Evolutionary conservation across 1,140 invertebrate genomes (phyloP), one percentile per base, ranked within the genome.

Genomic region (Reticulitermes speratus): DNA sequence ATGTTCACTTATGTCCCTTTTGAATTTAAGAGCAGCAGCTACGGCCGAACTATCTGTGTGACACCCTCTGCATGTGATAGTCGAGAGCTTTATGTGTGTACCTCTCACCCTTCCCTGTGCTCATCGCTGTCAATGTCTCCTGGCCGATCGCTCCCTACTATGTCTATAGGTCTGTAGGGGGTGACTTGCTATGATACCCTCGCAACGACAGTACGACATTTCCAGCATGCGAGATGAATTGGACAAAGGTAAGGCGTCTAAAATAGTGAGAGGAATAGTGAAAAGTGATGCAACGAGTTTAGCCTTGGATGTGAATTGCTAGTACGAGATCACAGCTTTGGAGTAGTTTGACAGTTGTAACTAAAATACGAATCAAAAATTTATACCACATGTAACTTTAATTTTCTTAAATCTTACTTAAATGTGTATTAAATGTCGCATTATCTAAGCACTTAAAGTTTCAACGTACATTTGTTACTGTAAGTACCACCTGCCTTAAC

Each of bases 111-210:
- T 30, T 75, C n/a, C 25, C n/a, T 25, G n/a, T 75, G 65, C n/a
- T 75, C 65, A 75, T 14, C 65, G 5, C 65, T 30, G n/a, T 75
- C 65, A 75, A 25, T 25, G n/a, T 3, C 65, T 30, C 65, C n/a
- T 9, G 65, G 65, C 25, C 25, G 65, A 75, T 75, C n/a, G 65
- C n/a, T 25, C 65, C n/a, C 7, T 75, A 3, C 25, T 8, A 30
- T 75, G 65, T 30, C 65, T 75, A 75, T 75, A 25, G 65, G 65
- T 75, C 65, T 75, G 25, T 6, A 75, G 65, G 65, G 65, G 65
- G 65, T 75, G n/a, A 75, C 65, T 75, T 75, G 25, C 25, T 75
- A 75, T 75, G 65, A 75, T 23, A 65, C n/a, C 65, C n/a, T 75
- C 65, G 65, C 65, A 11, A 9, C 3, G 65, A n/a, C 65, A 75